phyloP scores from a whole-genome alignment of 1,140 invertebrate genomes.

The Cydia fagiglandana region DNA sequence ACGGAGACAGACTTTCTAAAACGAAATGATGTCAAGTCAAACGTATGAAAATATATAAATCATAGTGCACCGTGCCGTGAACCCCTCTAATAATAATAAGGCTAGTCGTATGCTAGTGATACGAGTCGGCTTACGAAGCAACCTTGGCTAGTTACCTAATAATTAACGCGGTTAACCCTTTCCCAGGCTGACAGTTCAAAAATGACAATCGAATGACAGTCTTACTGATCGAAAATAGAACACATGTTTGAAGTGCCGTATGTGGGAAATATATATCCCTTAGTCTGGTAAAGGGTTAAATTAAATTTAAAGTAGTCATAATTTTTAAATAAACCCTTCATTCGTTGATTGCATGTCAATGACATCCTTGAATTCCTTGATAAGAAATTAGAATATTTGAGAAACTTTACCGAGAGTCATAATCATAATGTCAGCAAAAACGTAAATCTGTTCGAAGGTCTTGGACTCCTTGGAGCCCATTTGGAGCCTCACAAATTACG shows the following conservation, averaged over 20 bases:
- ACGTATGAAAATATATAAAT: background rate
- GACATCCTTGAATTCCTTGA: too few relatives aligned
- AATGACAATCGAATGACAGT: too few relatives aligned
- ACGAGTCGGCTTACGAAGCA: background rate
- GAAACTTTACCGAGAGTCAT: background rate
- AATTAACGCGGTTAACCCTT: too few relatives aligned
- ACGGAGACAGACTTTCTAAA: background rate
- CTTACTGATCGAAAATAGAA: too few relatives aligned
- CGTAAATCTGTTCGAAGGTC: background rate
- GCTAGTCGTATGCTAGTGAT: background rate
- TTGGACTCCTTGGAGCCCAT: background rate
- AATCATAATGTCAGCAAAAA: background rate
- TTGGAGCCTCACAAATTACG: background rate
- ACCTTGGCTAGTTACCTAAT: constrained; percentile 17
- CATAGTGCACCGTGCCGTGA: background rate
- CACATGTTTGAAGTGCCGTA: too few relatives aligned
- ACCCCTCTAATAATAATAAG: too few relatives aligned
- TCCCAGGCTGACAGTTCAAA: too few relatives aligned
- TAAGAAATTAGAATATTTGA: background rate
- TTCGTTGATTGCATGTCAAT: background rate
- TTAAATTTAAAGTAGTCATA: too few relatives aligned
- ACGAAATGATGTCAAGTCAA: background rate
- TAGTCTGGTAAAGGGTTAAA: too few relatives aligned
- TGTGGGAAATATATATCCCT: too few relatives aligned
- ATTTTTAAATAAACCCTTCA: background rate